Evolutionary conservation across 2,113 vertebrate species (phyloP).

Genomic region (Egretta garzetta): DNA sequence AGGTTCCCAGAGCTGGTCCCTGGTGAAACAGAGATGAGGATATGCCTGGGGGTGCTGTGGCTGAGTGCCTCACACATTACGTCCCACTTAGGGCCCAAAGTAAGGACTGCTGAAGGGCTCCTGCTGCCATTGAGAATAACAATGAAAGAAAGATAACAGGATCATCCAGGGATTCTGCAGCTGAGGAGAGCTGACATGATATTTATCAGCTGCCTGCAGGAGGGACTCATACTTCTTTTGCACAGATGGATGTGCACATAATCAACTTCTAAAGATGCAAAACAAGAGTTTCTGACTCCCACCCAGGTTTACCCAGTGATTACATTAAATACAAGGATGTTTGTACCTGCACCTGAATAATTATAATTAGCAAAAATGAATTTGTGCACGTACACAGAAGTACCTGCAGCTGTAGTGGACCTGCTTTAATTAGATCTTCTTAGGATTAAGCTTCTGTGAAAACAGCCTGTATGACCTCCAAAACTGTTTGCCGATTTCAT

Average conservation of each 20-base stretch:
- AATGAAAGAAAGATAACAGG: slow-evolving; percentile 11
- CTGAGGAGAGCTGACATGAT: background rate
- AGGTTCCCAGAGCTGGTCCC: slow-evolving; percentile 21
- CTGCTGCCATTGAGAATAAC: slow-evolving; percentile 4
- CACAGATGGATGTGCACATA: background rate
- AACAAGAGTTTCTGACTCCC: slow-evolving; percentile 1
- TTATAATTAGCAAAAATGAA: background rate
- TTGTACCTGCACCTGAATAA: background rate
- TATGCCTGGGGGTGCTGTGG: background rate
- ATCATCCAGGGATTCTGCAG: slow-evolving; percentile 31
- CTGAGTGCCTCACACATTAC: background rate
- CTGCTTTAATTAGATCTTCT: background rate
- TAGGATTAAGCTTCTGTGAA: background rate
- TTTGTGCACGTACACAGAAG: rapidly evolving
- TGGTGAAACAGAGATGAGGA: background rate
- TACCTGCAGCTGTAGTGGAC: background rate
- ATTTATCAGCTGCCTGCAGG: slow-evolving; percentile 35
- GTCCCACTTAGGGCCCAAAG: background rate
- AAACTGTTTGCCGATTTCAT: background rate
- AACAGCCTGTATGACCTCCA: background rate
- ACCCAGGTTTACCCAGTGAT: background rate
- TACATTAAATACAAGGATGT: background rate
- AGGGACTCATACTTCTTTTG: slow-evolving; percentile 17
- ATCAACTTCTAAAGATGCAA: background rate
- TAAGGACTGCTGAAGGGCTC: background rate